phyloP scores from a whole-genome alignment of 2,888 invertebrate species.

The Craniophora ligustri region DNA sequence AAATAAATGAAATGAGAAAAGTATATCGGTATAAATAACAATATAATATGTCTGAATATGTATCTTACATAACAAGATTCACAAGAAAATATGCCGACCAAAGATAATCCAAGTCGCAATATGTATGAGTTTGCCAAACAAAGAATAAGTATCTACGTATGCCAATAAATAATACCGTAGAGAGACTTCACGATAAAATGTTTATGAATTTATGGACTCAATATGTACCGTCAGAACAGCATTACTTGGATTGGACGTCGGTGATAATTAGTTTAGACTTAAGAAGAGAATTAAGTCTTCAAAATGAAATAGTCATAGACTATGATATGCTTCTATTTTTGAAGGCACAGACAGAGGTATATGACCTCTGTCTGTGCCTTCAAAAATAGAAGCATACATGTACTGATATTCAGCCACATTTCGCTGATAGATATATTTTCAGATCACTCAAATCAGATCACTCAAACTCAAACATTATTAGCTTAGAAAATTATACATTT shows the following conservation, averaged over 20 bases:
- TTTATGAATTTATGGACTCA: slow-evolving; percentile 13
- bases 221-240: neutral
- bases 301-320: too few species aligned
- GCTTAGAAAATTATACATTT: too few species aligned
- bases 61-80: neutral
- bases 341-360: too few species aligned
- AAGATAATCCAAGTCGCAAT: slow-evolving; percentile 4
- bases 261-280: too few species aligned
- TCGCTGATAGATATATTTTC: too few species aligned
- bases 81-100: slow-evolving; percentile 1
- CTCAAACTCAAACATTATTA: too few species aligned
- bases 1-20: neutral
- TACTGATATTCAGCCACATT: too few species aligned
- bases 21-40: neutral
- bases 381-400: too few species aligned
- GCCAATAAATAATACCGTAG: slow-evolving; percentile 18
- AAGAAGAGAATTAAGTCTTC: too few species aligned
- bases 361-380: too few species aligned
- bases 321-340: too few species aligned
- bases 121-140: slow-evolving; percentile 15
- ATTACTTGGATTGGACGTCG: neutral
- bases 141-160: slow-evolving; percentile 20
- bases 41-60: neutral
- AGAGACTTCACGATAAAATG: slow-evolving; percentile 15
- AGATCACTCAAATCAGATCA: too few species aligned